Evolutionary conservation across 2,888 invertebrate genomes (phyloP), one percentile per base, ranked within the genome.

Genomic region (Drosophila maculinotata): DNA sequence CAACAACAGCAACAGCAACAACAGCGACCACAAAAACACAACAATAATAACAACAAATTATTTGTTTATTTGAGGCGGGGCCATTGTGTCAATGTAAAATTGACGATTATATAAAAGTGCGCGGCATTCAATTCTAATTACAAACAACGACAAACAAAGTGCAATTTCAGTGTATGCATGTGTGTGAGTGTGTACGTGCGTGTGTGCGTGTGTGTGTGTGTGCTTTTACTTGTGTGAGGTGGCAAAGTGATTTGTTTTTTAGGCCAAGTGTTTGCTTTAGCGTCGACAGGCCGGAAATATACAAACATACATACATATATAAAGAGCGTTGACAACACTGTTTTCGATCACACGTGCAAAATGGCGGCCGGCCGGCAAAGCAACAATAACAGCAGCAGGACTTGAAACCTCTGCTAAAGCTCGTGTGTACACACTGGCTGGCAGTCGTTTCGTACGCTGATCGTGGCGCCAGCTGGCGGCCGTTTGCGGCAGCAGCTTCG

Each of bases 111-210:
- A 83, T 81, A 86, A 83, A 77, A 62, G 72, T 78, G 84, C 81
- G 81, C 87, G 81, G 78, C 76, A 79, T 79, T 82, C 69, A 75
- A 79, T 85, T 85, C 73, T 76, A 82, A 74, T 84, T 81, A 66
- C 72, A 82, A 85, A 56, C 60, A 85, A 80, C 71, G 64, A 72
- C 71, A 79, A 77, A 65, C 74, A 59, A 63, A 69, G 38, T 76
- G 67, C 69, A 77, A 70, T 70, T 67, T 62, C 45, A 56, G 28
- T 52, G 53, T 57, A 17, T 70, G 59, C n/a, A 7, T 36, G 28
- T 44, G 39, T 56, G 53, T 33, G 20, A 17, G 9, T 36, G 51
- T 38, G 31, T 35, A 26, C 38, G 42, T 14, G 17, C 42, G 35
- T 36, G 28, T 33, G 36, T 41, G n/a, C 45, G 51, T 33, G 25